phyloP scores from a whole-genome alignment of 2,797 vertebrate species.

The Nannoperca australis region DNA sequence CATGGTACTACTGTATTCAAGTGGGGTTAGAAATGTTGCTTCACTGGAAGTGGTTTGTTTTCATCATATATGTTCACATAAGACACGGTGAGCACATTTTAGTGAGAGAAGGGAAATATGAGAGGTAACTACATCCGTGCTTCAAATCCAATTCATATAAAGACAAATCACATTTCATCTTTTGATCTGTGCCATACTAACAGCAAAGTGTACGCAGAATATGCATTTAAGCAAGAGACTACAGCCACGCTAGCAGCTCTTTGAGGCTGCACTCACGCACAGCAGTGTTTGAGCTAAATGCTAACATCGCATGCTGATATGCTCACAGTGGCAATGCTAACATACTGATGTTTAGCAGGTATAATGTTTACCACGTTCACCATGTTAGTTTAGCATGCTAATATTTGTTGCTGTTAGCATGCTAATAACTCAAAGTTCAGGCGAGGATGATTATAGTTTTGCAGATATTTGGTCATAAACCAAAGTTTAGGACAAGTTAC shows the following conservation, averaged over 20 bases:
- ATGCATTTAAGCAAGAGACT: neutral
- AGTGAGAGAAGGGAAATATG: neutral
- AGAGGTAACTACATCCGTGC: neutral
- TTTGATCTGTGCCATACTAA: neutral
- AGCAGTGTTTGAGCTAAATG: neutral
- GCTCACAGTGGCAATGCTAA: neutral
- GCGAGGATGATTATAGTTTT: neutral
- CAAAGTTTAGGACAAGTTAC: no score
- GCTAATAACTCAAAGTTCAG: neutral
- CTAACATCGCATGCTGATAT: neutral
- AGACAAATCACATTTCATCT: neutral
- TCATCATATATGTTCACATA: constrained; percentile 21
- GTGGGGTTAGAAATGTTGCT: constrained; percentile 22
- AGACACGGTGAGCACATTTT: neutral
- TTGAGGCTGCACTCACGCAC: neutral
- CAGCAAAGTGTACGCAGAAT: neutral
- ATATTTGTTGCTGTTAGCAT: neutral
- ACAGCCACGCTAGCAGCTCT: neutral
- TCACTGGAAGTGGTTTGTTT: constrained; percentile 40
- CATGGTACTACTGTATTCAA: neutral
- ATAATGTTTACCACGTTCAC: neutral
- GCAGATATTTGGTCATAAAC: neutral
- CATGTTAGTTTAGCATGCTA: neutral
- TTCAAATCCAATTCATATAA: neutral
- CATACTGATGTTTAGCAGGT: neutral